phyloP scores from a whole-genome alignment of 2,888 invertebrate species.

The Trilocha varians region DNA sequence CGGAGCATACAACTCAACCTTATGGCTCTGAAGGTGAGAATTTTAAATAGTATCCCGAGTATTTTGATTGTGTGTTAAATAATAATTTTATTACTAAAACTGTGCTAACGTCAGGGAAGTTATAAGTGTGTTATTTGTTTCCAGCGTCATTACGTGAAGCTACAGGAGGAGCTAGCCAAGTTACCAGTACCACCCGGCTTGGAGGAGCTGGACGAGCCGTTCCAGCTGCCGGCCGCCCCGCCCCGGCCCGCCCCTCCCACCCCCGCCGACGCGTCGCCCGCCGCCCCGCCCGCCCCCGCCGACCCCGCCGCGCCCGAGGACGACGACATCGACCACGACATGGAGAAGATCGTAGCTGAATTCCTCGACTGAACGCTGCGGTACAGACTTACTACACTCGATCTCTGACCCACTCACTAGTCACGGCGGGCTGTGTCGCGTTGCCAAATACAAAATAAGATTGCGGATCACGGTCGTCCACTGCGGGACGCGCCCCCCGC shows the following conservation, averaged over 20 bases:
- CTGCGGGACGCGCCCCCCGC: background rate
- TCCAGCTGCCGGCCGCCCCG: conserved; percentile 52
- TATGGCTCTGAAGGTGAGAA: conserved; percentile 79
- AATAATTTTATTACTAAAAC: no score
- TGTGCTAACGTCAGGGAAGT: no score
- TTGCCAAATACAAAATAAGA: no score
- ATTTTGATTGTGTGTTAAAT: no score
- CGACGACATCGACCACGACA: conserved; percentile 79
- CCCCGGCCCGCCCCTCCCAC: conserved; percentile 37
- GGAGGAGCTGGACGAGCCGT: conserved; percentile 79
- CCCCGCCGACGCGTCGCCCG: conserved; percentile 15
- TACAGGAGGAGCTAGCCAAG: conserved; percentile 89
- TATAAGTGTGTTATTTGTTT: no score
- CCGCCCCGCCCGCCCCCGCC: conserved; percentile 14
- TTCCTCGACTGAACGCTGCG: conserved; percentile 40
- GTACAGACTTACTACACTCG: no score
- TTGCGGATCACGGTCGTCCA: no score
- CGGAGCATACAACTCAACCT: conserved; percentile 82
- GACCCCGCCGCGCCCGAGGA: conserved; percentile 30
- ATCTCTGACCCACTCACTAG: no score
- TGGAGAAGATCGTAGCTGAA: conserved; percentile 84
- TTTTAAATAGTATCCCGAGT: no score
- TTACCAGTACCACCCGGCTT: conserved; percentile 84
- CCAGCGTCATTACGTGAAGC: conserved; percentile 85
- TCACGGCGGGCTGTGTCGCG: no score